Conservation (phyloP, 2,888 invertebrate species). For the Apamea anceps region DNA sequence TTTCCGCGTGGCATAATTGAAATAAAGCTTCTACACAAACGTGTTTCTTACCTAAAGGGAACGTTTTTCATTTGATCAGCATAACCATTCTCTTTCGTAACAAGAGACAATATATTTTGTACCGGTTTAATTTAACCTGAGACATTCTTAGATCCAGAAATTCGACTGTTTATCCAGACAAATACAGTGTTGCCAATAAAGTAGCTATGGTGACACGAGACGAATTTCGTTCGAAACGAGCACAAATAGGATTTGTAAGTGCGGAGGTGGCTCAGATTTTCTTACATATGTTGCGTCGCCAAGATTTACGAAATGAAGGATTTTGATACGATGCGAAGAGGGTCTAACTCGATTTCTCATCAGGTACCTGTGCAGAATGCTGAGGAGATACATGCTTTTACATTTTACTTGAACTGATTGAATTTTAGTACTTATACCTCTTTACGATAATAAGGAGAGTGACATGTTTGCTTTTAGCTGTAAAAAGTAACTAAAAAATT, state of each 20-base stretch:
- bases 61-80: constrained; percentile 33
- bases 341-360: constrained; percentile 65
- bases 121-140: constrained; percentile 24
- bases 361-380: constrained; percentile 54
- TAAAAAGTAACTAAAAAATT: no score
- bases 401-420: constrained; percentile 46
- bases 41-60: constrained; percentile 6
- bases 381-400: constrained; percentile 51
- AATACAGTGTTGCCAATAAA: constrained; percentile 64
- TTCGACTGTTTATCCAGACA: not conserved
- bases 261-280: constrained; percentile 64
- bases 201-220: constrained; percentile 76
- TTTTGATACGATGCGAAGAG: constrained; percentile 63
- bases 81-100: constrained; percentile 12
- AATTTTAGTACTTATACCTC: constrained; percentile 14
- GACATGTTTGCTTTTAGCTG: constrained; percentile 14
- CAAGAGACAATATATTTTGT: constrained; percentile 11
- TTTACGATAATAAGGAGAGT: constrained; percentile 10
- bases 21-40: constrained; percentile 13
- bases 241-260: constrained; percentile 85
- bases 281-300: constrained; percentile 64
- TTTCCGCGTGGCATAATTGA: constrained; percentile 18
- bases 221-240: constrained; percentile 79
- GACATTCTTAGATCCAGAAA: constrained; percentile 6
- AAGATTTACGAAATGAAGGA: constrained; percentile 72